Evolutionary conservation across 2,113 vertebrate species (phyloP), one percentile per base, ranked within the genome.

Genomic region (Anthoscopus minutus): DNA sequence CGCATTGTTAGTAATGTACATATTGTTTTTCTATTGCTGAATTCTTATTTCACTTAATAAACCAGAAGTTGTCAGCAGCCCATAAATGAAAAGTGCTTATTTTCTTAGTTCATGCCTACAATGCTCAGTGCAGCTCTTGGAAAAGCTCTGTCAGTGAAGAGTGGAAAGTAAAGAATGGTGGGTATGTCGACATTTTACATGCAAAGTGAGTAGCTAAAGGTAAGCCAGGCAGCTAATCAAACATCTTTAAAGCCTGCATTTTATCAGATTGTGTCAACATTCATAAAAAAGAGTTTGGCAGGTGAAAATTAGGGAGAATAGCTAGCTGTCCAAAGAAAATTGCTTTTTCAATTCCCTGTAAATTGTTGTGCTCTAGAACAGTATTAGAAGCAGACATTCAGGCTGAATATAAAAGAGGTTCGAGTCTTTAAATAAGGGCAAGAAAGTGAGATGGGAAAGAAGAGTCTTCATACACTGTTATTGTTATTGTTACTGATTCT

Each of bases 251-350:
- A 94, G 78, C 66, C 77, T 82, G 51, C 81, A 79, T 93, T 94
- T 95, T 95, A 91, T 96, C 92, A 94, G 95, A 92, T 92, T 72
- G 91, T 88, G 92, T 95, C 91, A 86, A 94, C 88, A 77, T 84
- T 93, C 94, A 92, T 73, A 95, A 88, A 69, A 94, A 92, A 96
- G 91, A 92, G 65, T 93, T 84, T 95, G 95, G 72, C 96, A 95
- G 81, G 66, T 87, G 95, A 97, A 96, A 96, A 97, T 96, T 95
- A 96, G 82, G 71, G 88, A 96, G 88, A 97, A 96, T 94, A 96
- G 91, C 94, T 95, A 89, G 89, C 64, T 76, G 88, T 92, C 92
- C 86, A 69, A 87, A 92, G 93, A 96, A 97, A 97, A 97, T 96
- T 94, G 57, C 64, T 96, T 96, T 97, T 97, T 95, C 93, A 93